Conservation (phyloP, 2,888 invertebrate species). For the Andrena praecox region DNA sequence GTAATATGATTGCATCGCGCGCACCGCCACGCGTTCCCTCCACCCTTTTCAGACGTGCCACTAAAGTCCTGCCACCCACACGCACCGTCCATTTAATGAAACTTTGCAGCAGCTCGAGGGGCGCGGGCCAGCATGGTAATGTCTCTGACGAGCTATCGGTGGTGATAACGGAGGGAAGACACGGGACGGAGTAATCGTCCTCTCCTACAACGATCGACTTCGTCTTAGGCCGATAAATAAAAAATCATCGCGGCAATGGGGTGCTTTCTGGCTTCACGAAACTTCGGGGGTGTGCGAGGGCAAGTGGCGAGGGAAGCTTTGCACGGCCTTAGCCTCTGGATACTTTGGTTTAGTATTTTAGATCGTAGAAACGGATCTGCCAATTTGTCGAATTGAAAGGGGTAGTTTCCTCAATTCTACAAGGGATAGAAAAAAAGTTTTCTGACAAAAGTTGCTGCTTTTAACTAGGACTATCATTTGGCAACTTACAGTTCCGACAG, state of each 20-base stretch:
- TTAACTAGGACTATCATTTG: too few relatives aligned
- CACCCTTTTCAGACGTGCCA: conserved; percentile 19
- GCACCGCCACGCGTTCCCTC: conserved; percentile 12
- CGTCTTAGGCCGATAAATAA: conserved; percentile 12
- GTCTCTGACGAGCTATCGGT: conserved; percentile 31
- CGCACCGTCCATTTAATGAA: conserved; percentile 33
- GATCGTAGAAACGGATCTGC: too few relatives aligned
- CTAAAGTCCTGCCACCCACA: conserved; percentile 10
- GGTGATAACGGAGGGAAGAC: conserved; percentile 7
- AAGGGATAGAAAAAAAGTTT: too few relatives aligned
- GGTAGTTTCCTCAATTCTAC: too few relatives aligned
- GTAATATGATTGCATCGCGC: conserved; percentile 61
- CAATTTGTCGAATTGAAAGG: too few relatives aligned
- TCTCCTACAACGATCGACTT: neutral
- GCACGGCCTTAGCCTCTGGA: too few relatives aligned
- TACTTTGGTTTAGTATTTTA: too few relatives aligned
- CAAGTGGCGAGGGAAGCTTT: neutral
- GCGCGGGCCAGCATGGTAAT: conserved; percentile 12
- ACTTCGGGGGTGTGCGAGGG: neutral
- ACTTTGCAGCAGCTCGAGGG: conserved; percentile 13
- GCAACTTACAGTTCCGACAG: too few relatives aligned
- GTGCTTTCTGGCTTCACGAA: neutral
- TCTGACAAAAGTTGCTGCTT: too few relatives aligned
- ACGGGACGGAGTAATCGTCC: neutral
- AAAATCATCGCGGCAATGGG: neutral